These are phyloP conservation scores for Scaptodrosophila latifasciaeformis DNA, from an alignment of 2,888 invertebrate species.

Conservation along the genomic window DNA sequence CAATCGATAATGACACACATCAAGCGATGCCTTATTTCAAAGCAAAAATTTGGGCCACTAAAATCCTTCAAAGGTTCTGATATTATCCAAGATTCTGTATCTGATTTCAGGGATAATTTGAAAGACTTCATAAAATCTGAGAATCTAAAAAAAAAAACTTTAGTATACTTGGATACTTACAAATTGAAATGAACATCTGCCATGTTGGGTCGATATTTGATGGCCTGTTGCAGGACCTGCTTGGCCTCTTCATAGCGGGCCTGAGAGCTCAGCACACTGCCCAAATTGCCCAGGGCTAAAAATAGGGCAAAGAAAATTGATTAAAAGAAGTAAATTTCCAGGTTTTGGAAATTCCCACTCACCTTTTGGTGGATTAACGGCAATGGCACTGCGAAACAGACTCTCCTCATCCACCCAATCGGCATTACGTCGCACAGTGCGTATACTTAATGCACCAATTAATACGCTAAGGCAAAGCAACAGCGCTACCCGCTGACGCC, in stretches of 20 bases:
- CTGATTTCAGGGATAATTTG: no score
- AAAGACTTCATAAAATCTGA: no score
- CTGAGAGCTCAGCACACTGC: slow-evolving; percentile 93
- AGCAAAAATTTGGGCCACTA: no score
- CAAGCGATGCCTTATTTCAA: no score
- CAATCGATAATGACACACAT: slow-evolving; percentile 4
- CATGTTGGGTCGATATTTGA: slow-evolving; percentile 95
- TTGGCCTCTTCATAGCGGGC: slow-evolving; percentile 92
- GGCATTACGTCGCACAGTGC: slow-evolving; percentile 87
- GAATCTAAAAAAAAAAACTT: no score
- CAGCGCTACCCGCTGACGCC: slow-evolving; percentile 59
- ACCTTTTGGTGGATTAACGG: slow-evolving; percentile 99
- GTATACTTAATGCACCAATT: slow-evolving; percentile 82
- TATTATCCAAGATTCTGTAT: no score
- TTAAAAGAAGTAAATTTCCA: slow-evolving; percentile 4
- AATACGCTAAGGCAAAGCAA: slow-evolving; percentile 76
- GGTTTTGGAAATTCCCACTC: no score
- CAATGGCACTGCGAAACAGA: slow-evolving; percentile 91
- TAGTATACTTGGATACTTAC: slow-evolving; percentile 81
- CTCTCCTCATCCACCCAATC: slow-evolving; percentile 97
- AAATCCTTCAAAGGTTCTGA: no score
- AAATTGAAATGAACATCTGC: slow-evolving; percentile 99
- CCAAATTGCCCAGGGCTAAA: slow-evolving; percentile 96
- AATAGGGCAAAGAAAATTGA: no score
- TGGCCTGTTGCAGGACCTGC: slow-evolving; percentile 91